Evolutionary conservation across 2,113 vertebrate genomes (phyloP).

Genomic region (Chloroceryle aenea): DNA sequence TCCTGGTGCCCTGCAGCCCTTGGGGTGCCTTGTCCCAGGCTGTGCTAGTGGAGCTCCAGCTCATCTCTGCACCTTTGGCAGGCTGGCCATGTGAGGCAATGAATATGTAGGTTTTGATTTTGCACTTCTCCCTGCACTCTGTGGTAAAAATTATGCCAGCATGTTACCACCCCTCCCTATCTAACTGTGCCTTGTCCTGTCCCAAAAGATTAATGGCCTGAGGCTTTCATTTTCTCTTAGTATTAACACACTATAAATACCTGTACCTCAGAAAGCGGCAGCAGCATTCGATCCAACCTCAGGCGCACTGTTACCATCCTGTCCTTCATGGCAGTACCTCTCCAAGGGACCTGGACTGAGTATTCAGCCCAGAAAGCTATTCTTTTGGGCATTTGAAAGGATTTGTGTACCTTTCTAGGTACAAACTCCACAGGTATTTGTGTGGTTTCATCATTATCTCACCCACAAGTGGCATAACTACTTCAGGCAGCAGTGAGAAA

Average conservation of each 20-base stretch:
- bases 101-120: background rate
- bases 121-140: background rate
- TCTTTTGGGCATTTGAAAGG: background rate
- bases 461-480: background rate
- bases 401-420: background rate
- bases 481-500: background rate
- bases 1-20: background rate
- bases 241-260: background rate
- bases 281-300: background rate
- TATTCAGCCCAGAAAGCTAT: background rate
- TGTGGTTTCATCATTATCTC: background rate
- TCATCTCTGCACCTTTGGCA: background rate
- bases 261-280: background rate
- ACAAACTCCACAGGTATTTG: background rate
- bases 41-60: background rate
- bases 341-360: background rate
- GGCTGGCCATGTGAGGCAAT: background rate
- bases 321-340: background rate
- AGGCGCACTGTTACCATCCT: accelerated
- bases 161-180: background rate
- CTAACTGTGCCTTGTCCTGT: background rate
- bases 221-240: background rate
- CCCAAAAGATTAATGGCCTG: background rate
- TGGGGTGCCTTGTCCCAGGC: background rate
- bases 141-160: background rate